Base-by-base conservation (phyloP, 2,888 invertebrate genomes). In the Herminia tarsipennalis region DNA sequence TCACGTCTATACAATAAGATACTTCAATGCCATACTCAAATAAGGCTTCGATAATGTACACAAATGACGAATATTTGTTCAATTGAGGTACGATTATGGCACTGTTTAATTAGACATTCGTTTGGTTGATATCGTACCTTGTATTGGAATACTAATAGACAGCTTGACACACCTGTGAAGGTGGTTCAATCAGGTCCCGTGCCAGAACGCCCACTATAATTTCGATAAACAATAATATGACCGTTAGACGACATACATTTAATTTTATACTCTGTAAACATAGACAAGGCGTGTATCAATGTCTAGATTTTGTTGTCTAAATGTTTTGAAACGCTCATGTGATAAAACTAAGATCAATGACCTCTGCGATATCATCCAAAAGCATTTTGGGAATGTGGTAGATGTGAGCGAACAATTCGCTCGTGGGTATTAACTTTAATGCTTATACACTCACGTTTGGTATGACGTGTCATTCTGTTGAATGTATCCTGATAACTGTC, bases 191-290 rank as follows among this genome's bases (percentile, higher is more conserved):
- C 76, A 76, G 79, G 81, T 73, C 53, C 66, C 52, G 58, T 74
- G 83, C 82, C 83, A 86, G 79, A 49, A 64, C 70, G 64, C 73
- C 75, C 64, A 81, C 78, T 67, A 76, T 73, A 55, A 78, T 74
- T 75, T 73, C 73, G 73, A 85, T 83, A 83, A 82, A 85, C 81
- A 86, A 86, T 82, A 82, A 76, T 61, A 64, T 56, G 56, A 68
- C 79, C 80, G 82, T 82, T 86, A 82, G 42, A 47, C 63, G 76
- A 65, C 73, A 78, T 69, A 76, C 70, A 76, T 80, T 70, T 59
- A 45, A 60, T 68, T 58, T 69, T 69, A 57, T 66, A 68, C 66
- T 65, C 60, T 69, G 66, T 71, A 75, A 75, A 78, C 70, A 76
- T 57, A 70, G 56, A 66, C 66, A 53, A 44, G 56, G 24, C 34